Evolutionary conservation across 2,888 invertebrate species (phyloP).

Genomic region (Cheilosia grossa): DNA sequence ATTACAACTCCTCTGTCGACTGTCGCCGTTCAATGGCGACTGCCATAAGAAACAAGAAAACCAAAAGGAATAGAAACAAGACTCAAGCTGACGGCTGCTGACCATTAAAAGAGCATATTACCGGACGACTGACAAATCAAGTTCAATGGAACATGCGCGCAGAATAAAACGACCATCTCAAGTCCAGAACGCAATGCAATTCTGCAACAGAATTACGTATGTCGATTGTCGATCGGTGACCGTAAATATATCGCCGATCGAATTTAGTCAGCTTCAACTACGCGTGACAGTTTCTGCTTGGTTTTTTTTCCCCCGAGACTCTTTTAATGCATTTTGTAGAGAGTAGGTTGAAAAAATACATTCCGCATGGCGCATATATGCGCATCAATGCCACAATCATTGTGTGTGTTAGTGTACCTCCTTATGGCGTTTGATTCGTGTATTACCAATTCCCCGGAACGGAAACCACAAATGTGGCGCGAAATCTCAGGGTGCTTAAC

Average conservation of each 20-base stretch:
- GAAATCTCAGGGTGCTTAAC: constrained; percentile 21
- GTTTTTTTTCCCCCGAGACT: constrained; percentile 9
- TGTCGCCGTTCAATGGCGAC: constrained; percentile 19
- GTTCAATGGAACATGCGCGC: constrained; percentile 62
- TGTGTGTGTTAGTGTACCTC: constrained; percentile 9
- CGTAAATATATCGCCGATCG: constrained; percentile 43
- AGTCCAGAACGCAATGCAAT: constrained; percentile 20
- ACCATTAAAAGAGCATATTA: constrained; percentile 46
- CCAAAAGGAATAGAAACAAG: constrained; percentile 11
- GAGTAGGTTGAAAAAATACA: constrained; percentile 50
- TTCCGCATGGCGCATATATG: constrained; percentile 11
- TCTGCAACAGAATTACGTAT: constrained; percentile 26
- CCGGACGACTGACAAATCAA: constrained; percentile 54
- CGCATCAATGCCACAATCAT: constrained; percentile 20
- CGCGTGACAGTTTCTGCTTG: constrained; percentile 9
- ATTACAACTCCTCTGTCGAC: constrained; percentile 1
- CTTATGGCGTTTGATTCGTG: constrained; percentile 22
- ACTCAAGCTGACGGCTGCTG: constrained; percentile 20
- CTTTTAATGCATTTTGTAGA: constrained; percentile 24
- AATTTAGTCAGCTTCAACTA: constrained; percentile 16
- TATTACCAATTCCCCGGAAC: constrained; percentile 34
- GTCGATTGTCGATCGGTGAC: constrained; percentile 35
- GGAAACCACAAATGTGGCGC: constrained; percentile 59
- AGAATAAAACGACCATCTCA: constrained; percentile 22
- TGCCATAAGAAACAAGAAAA: constrained; percentile 34